These are phyloP conservation scores for Nycticebus coucang DNA, from an alignment of 2,113 vertebrate genomes.

Conservation along the genomic window DNA sequence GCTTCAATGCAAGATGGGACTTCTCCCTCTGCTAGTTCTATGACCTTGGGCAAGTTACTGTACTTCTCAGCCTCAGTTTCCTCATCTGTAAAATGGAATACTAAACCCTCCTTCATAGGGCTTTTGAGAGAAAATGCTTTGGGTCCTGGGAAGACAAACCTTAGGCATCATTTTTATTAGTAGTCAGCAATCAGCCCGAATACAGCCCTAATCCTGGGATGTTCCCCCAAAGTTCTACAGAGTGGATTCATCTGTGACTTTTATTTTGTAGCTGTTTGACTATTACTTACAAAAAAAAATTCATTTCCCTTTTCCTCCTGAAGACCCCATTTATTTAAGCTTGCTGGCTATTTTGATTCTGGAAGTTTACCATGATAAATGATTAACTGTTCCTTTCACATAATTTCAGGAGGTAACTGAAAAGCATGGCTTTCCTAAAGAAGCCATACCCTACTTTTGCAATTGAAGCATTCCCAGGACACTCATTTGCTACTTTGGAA, in stretches of 20 bases:
- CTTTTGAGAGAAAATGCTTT: background rate
- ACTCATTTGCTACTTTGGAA: background rate
- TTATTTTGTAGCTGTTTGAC: background rate
- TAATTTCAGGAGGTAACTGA: background rate
- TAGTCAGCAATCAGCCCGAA: background rate
- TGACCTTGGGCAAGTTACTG: background rate
- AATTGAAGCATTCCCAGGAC: background rate
- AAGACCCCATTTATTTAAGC: background rate
- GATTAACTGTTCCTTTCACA: background rate
- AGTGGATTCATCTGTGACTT: background rate
- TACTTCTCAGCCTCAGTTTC: background rate
- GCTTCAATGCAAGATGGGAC: too few species aligned
- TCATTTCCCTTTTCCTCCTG: background rate
- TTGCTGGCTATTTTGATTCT: background rate
- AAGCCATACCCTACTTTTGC: background rate
- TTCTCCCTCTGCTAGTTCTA: background rate
- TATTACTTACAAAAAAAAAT: background rate
- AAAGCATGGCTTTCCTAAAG: background rate
- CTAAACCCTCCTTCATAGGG: background rate
- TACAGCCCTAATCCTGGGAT: background rate
- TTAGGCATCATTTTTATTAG: background rate
- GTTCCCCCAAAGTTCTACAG: background rate
- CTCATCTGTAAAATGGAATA: background rate
- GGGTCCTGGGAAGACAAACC: background rate
- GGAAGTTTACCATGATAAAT: slow-evolving; percentile 15